Conservation (phyloP, 2,888 invertebrate genomes). For the Blastobasis lacticolella region DNA sequence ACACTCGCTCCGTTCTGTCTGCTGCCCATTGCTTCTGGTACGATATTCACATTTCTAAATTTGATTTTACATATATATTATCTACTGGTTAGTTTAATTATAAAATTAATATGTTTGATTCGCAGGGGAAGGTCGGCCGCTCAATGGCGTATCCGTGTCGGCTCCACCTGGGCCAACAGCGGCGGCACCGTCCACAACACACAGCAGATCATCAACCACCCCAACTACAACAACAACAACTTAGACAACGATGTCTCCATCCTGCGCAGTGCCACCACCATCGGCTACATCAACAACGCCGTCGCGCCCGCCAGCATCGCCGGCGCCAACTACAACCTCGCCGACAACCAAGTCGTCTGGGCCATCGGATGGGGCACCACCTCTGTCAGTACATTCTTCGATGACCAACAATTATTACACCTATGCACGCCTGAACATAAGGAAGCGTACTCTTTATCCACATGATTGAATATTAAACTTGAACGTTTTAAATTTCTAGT, state of each 20-base stretch:
- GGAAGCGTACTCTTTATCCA: background rate
- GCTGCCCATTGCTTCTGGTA: constrained; percentile 36
- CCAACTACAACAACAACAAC: constrained; percentile 17
- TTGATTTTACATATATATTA: background rate
- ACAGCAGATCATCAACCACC: constrained; percentile 19
- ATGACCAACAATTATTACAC: background rate
- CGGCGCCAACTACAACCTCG: constrained; percentile 31
- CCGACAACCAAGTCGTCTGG: constrained; percentile 35
- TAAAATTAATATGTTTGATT: background rate
- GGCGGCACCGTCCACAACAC: constrained; percentile 25
- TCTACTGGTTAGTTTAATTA: too few relatives aligned
- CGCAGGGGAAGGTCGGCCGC: constrained; percentile 1
- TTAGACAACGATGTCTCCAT: constrained; percentile 34
- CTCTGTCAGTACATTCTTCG: constrained; percentile 23
- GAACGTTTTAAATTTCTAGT: constrained; percentile 11
- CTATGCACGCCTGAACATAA: background rate
- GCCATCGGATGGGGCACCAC: constrained; percentile 42
- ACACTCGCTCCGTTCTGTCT: constrained; percentile 26
- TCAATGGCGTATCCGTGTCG: constrained; percentile 27
- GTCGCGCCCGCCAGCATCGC: constrained; percentile 28
- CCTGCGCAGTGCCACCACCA: constrained; percentile 18
- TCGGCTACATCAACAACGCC: constrained; percentile 23
- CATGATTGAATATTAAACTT: background rate
- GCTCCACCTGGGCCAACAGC: constrained; percentile 28
- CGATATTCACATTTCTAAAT: constrained; percentile 11